Conservation (phyloP, 1,140 invertebrate genomes). For the Zaprionus vittiger region DNA sequence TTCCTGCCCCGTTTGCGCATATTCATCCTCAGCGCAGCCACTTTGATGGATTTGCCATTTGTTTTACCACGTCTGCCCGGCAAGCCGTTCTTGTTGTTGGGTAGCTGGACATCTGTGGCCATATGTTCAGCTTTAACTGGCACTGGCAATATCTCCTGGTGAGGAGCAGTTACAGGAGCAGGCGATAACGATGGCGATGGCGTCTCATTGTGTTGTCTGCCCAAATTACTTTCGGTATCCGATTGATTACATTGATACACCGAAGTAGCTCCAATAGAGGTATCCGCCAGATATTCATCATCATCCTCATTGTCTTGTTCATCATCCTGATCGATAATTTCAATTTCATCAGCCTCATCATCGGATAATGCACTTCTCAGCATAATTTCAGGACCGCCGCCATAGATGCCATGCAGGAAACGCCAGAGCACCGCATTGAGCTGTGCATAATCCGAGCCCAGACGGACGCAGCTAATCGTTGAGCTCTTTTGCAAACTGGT, state of each 20-base stretch:
- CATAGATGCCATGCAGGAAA: conserved; percentile 93
- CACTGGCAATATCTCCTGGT: conserved; percentile 5
- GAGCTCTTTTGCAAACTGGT: conserved; percentile 42
- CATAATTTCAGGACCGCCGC: conserved; percentile 92
- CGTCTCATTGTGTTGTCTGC: conserved; percentile 44
- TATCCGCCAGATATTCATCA: conserved; percentile 32
- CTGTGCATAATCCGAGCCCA: conserved; percentile 92
- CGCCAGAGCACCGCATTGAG: conserved; percentile 93
- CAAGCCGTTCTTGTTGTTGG: conserved; percentile 30
- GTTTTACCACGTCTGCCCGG: conserved; percentile 43
- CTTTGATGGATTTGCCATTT: conserved; percentile 44
- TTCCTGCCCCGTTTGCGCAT: conserved; percentile 64
- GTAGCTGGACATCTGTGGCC: neutral
- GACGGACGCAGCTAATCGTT: conserved; percentile 63
- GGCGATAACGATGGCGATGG: conserved; percentile 34
- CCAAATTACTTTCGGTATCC: conserved; percentile 78
- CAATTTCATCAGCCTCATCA: conserved; percentile 71
- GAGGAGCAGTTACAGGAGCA: neutral
- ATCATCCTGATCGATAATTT: conserved; percentile 78
- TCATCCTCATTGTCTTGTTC: conserved; percentile 17
- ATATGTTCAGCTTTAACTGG: conserved; percentile 9
- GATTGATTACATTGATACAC: conserved; percentile 63
- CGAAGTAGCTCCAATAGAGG: neutral
- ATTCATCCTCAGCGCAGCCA: conserved; percentile 65
- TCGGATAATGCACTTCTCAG: conserved; percentile 82